Evolutionary conservation across 2,888 invertebrate species (phyloP), one percentile per base, ranked within the genome.

Genomic region (Limnephilus auricula): DNA sequence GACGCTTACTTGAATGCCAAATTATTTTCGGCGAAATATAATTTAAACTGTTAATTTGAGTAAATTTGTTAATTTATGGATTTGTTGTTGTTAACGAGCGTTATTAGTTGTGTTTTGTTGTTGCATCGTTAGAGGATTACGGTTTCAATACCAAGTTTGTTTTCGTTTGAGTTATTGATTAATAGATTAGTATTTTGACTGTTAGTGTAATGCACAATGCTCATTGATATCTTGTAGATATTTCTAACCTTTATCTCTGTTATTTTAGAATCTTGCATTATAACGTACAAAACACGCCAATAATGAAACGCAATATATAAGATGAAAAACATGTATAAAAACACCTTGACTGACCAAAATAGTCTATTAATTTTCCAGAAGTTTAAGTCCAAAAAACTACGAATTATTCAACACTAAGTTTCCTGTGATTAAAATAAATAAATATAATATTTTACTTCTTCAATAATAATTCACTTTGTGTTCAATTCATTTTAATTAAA

Each of bases 1-100:
- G 85, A 34, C 40, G 78, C 87, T 32, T 88, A 79, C 79, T 88
- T 88, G 78, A 65, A 88, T 88, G n/a, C n/a, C 85, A 85, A 85
- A 85, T 85, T 85, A 45, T 85, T 85, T 45, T 45, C 85, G 45
- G 13, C 15, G n/a, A 45, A 65, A 65, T 65, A 65, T 65, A 25
- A n/a, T 65, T 25, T 65, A 9, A 85, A 40, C 45, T n/a, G 82
- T 82, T 82, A 10, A 13, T 25, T 34, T 18, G 82, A 32, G 82
- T 37, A 37, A 82, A 82, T 82, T 82, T 34, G 65, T 1, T n/a
- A 65, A 65, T 65, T 65, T 65, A 65, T 65, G 25, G 65, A 9
- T 25, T 65, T n/a, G 82, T 34, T 82, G 37, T 32, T 82, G 82
- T 18, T 25, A 13, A 37, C 32, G 82, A 32, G 82, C 82, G 82